Evolutionary conservation across 2,888 invertebrate genomes (phyloP).

Genomic region (Philonicus albiceps): DNA sequence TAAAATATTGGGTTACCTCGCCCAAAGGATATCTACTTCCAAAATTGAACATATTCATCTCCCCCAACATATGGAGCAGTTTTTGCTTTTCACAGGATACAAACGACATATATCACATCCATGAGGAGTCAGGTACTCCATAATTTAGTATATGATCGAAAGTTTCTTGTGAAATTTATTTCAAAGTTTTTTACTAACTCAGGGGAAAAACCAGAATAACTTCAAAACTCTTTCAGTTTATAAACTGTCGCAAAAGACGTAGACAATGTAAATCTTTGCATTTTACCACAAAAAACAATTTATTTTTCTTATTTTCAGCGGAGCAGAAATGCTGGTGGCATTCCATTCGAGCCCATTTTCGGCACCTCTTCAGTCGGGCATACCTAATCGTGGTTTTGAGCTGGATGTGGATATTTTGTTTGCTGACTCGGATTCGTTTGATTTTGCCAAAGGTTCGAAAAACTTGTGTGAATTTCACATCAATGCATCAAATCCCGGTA

Average conservation of each 20-base stretch:
- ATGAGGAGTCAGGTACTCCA: background rate
- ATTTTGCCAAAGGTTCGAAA: constrained; percentile 72
- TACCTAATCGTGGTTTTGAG: constrained; percentile 80
- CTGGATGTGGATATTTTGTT: constrained; percentile 88
- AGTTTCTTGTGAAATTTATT: background rate
- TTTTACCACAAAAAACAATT: constrained; percentile 1
- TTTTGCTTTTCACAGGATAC: background rate
- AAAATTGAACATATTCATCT: background rate
- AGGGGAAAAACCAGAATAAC: background rate
- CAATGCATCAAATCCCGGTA: constrained; percentile 71
- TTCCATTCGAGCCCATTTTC: constrained; percentile 87
- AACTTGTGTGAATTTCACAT: constrained; percentile 76
- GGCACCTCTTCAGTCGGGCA: constrained; percentile 75
- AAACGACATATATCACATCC: background rate
- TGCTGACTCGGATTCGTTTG: constrained; percentile 85
- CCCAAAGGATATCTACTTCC: background rate
- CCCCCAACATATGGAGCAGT: background rate
- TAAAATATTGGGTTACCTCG: background rate
- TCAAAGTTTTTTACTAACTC: background rate
- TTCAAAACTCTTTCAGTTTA: background rate
- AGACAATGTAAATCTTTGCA: background rate
- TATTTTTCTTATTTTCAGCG: constrained; percentile 63
- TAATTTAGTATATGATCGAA: background rate
- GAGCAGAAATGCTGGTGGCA: constrained; percentile 85
- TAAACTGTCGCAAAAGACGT: background rate